Conservation (phyloP, 2,888 invertebrate species). For the Cerastis leucographa region DNA sequence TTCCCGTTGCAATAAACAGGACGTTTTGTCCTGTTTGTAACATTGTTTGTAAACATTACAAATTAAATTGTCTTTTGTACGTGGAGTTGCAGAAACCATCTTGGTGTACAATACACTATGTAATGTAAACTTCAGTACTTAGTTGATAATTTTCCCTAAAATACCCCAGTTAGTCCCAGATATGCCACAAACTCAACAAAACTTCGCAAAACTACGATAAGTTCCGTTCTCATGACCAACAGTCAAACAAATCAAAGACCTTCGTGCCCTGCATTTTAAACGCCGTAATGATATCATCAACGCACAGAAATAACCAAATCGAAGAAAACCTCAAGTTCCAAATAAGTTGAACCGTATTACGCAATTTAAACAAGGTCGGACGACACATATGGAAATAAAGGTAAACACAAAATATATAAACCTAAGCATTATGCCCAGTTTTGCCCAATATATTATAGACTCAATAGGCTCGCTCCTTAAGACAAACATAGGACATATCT, state of each 20-base stretch:
- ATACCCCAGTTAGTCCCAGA: background rate
- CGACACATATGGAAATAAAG: conserved; percentile 22
- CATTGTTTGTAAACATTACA: background rate
- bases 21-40: too few species aligned
- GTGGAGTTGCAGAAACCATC: background rate
- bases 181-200: background rate
- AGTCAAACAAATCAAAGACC: background rate
- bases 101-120: background rate
- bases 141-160: background rate
- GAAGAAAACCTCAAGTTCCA: conserved; percentile 33
- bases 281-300: conserved; percentile 48
- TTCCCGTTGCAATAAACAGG: too few species aligned
- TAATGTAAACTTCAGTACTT: background rate
- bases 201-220: background rate
- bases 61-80: background rate
- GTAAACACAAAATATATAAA: conserved; percentile 1
- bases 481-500: background rate
- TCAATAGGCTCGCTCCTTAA: conserved; percentile 1
- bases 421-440: background rate
- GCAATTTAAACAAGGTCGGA: conserved; percentile 39
- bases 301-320: conserved; percentile 29
- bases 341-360: conserved; percentile 18
- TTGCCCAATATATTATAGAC: background rate
- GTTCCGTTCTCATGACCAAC: conserved; percentile 5
- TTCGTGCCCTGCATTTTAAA: conserved; percentile 40